Evolutionary conservation across 2,113 vertebrate species (phyloP).

Genomic region (Sporophila hypoxantha): DNA sequence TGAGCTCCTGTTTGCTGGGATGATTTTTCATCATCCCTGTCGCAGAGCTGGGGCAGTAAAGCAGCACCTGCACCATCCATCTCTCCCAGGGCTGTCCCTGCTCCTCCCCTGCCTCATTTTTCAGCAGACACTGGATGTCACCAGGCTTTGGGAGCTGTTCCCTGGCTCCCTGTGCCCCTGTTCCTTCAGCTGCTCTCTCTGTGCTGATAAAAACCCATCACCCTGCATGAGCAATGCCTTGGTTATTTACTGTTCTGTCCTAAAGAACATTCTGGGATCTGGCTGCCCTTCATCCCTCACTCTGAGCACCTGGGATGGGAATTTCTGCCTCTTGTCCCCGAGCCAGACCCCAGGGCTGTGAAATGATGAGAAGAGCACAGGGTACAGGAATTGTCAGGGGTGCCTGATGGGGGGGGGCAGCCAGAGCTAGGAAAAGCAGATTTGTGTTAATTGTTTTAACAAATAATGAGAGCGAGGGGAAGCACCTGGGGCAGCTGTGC

Average conservation of each 20-base stretch:
- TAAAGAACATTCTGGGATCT: neutral
- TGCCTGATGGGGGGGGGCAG: neutral
- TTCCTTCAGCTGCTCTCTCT: neutral
- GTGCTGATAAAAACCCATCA: neutral
- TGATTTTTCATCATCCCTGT: neutral
- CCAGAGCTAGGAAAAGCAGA: neutral
- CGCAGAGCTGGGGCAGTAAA: neutral
- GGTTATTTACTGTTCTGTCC: constrained; percentile 21
- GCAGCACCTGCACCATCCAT: neutral
- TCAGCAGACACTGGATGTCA: neutral
- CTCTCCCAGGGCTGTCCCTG: neutral
- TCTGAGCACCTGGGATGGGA: neutral
- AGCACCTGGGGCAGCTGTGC: neutral
- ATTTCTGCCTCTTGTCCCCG: neutral
- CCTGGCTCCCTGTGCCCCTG: neutral
- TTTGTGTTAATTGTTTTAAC: neutral
- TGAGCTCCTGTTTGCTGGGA: neutral
- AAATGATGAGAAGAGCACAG: neutral
- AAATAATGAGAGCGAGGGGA: neutral
- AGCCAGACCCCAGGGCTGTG: neutral
- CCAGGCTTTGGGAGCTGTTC: neutral
- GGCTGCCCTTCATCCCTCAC: neutral
- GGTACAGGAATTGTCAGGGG: neutral
- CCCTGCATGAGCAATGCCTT: neutral
- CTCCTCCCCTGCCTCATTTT: neutral